Evolutionary conservation across 1,140 invertebrate species (phyloP).

Genomic region (Musca domestica): DNA sequence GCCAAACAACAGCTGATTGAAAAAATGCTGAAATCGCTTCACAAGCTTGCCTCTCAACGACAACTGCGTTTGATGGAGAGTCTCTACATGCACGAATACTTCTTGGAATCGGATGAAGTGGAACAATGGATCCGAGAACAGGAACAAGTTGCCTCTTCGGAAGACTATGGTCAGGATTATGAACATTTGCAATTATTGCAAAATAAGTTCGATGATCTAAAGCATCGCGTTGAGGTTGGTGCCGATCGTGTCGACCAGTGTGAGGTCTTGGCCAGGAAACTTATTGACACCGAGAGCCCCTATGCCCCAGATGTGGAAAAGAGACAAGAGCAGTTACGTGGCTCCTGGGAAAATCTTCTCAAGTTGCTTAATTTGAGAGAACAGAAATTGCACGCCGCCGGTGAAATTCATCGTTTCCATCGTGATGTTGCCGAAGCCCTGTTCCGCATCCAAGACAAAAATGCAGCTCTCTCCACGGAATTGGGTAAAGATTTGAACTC

Average conservation of each 20-base stretch:
- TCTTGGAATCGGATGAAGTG: conserved; percentile 85
- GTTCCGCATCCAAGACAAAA: conserved; percentile 86
- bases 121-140: conserved; percentile 95
- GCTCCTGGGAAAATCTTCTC: conserved; percentile 82
- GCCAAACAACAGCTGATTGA: conserved; percentile 75
- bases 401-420: conserved; percentile 95
- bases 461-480: conserved; percentile 78
- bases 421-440: conserved; percentile 91
- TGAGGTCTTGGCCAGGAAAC: conserved; percentile 85
- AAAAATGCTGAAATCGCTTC: conserved; percentile 77
- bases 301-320: conserved; percentile 85
- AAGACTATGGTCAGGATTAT: conserved; percentile 97
- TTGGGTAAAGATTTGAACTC: conserved; percentile 85
- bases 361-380: conserved; percentile 83
- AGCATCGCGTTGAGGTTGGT: conserved; percentile 86
- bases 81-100: conserved; percentile 89
- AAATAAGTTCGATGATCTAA: conserved; percentile 94
- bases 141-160: conserved; percentile 82
- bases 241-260: conserved; percentile 90
- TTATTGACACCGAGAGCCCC: conserved; percentile 83
- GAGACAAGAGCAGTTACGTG: conserved; percentile 79
- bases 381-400: conserved; percentile 83
- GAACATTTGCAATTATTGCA: conserved; percentile 89
- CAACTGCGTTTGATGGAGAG: conserved; percentile 87
- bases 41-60: conserved; percentile 74